Base-by-base conservation (phyloP, 2,888 invertebrate species). In the Andrena camellia region DNA sequence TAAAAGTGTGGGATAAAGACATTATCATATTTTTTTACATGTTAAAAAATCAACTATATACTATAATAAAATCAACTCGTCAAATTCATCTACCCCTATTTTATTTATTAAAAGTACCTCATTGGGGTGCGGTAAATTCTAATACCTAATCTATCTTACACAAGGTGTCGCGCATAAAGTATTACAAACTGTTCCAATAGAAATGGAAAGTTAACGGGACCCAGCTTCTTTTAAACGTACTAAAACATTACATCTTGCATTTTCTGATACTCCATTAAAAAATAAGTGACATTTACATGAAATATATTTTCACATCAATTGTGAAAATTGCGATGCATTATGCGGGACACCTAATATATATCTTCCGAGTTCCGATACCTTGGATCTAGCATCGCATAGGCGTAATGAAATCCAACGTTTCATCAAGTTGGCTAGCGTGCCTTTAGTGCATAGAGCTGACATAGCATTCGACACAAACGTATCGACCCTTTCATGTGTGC, bases 391-490 rank as follows among this genome's bases (percentile, higher is more conserved):
- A 7, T 8, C 31, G 8, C 4, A 31, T 7, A 60, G 26, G 8
- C 59, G 23, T 42, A 5, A 77, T 77, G 20, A 33, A 70, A 67
- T n/a, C 57, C 2, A 26, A 20, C 54, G 3, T 62, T 69, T 29
- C 59, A 68, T 69, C 54, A 84, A 50, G 81, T 85, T 85, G 81
- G 85, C 33, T 29, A 75, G 29, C 72, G 17, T 85, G 85, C n/a
- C 13, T 57, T 69, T 23, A 54, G 72, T 20, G 29, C 50, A 29
- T 29, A 54, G 35, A 79, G 67, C 50, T 72, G 59, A 33, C 59
- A 77, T 59, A 59, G 67, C 20, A 54, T 75, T 57, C 72, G 50
- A 67, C 64, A 72, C 64, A 81, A 78, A 78, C 74, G 63, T 71
- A 78, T 70, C 54, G 72, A 83, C 57, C 66, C 42, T 79, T 64